Percentiles rank a stretch among this genome's conserved stretches.
phyloP scores from a whole-genome alignment of 2,888 invertebrate genomes.

The Cerceris rybyensis region DNA sequence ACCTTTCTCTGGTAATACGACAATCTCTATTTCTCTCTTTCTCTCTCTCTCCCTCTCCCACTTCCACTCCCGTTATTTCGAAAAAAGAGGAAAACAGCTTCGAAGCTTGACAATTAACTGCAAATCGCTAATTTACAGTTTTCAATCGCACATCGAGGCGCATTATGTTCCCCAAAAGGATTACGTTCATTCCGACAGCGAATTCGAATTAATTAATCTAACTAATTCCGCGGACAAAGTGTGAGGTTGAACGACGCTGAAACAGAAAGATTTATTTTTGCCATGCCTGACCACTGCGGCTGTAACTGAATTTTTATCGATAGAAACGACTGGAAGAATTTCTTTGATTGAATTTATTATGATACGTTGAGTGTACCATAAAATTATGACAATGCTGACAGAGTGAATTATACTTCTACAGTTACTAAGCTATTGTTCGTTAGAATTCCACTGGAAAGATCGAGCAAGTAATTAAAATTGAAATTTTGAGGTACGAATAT shows the following conservation, averaged over 20 bases:
- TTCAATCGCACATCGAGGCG: conserved; percentile 45
- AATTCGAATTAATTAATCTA: conserved; percentile 69
- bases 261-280: conserved; percentile 44
- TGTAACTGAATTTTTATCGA: conserved; percentile 42
- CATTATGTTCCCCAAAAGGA: conserved; percentile 59
- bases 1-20: background rate
- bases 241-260: conserved; percentile 37
- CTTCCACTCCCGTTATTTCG: no score
- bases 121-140: conserved; percentile 61
- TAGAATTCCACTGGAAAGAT: no score
- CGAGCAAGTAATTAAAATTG: background rate
- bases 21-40: no score
- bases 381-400: no score
- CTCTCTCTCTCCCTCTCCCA: no score
- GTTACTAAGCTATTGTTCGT: no score
- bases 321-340: background rate
- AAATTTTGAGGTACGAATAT: background rate
- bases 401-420: no score
- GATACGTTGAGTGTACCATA: no score
- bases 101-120: conserved; percentile 50
- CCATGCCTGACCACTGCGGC: conserved; percentile 2
- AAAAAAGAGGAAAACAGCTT: background rate
- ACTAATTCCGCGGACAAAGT: conserved; percentile 55
- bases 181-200: conserved; percentile 63
- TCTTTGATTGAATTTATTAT: no score